Conservation (phyloP, 2,113 vertebrate genomes). For the Sander lucioperca region DNA sequence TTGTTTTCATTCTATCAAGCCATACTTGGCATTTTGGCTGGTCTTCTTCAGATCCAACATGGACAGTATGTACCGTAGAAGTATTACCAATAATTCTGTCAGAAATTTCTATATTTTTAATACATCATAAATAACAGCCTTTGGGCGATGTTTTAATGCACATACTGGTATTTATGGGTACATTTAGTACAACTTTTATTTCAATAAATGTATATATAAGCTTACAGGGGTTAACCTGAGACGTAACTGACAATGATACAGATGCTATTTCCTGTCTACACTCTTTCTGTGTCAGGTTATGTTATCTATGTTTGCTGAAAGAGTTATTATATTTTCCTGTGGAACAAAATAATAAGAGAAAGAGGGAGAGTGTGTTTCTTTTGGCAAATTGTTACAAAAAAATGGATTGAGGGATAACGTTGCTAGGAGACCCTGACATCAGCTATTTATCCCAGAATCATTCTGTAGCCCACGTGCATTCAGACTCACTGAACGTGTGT, state of each 20-base stretch:
- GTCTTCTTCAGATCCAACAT: not conserved
- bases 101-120: not conserved
- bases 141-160: not conserved
- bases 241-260: not conserved
- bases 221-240: not conserved
- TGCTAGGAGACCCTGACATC: slow-evolving; percentile 84
- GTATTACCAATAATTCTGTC: not conserved
- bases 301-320: too few species aligned
- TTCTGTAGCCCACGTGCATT: slow-evolving; percentile 65
- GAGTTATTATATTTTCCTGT: not conserved
- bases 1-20: not conserved
- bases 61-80: not conserved
- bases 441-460: slow-evolving; percentile 70
- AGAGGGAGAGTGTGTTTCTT: not conserved
- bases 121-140: not conserved
- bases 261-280: not conserved
- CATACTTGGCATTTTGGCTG: not conserved
- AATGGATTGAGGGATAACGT: slow-evolving; percentile 67
- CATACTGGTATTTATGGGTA: not conserved
- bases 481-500: not conserved
- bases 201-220: not conserved
- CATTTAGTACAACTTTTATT: not conserved
- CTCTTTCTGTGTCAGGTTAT: not conserved
- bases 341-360: not conserved
- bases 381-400: slow-evolving; percentile 19